Percentiles rank a stretch among this genome's conserved stretches.
Evolutionary conservation across 2,113 vertebrate genomes (phyloP).

Genomic region (Phocoena phocoena): DNA sequence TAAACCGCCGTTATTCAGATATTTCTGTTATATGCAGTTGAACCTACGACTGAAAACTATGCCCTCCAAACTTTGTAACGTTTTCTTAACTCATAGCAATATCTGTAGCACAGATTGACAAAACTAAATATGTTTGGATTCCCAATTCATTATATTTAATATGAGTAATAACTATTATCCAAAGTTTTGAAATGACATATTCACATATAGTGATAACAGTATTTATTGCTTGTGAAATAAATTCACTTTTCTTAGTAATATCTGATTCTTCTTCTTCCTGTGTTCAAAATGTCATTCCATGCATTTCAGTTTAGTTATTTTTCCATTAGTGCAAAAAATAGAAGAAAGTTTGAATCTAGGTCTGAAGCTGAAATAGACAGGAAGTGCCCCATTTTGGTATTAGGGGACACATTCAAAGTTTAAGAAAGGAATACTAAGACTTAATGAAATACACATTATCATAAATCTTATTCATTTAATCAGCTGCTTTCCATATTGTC

Average conservation of each 20-base stretch:
- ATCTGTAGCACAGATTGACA: not conserved
- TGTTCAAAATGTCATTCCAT: not conserved
- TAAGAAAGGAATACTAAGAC: slow-evolving; percentile 63
- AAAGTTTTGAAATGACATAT: not conserved
- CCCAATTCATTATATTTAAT: not conserved
- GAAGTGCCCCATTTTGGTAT: slow-evolving; percentile 80
- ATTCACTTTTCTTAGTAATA: slow-evolving; percentile 15
- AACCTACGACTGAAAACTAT: slow-evolving; percentile 6
- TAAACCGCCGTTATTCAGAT: not conserved
- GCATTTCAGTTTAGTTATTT: slow-evolving; percentile 35
- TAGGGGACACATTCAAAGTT: slow-evolving; percentile 60
- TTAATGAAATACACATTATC: slow-evolving; percentile 81
- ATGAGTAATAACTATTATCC: not conserved
- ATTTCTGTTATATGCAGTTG: not conserved
- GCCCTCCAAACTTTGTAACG: not conserved
- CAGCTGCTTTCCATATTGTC: slow-evolving; percentile 76
- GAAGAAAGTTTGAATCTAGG: slow-evolving; percentile 70
- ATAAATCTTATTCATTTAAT: slow-evolving; percentile 81
- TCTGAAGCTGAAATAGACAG: slow-evolving; percentile 74
- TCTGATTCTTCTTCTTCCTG: slow-evolving; percentile 13
- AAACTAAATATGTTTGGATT: not conserved
- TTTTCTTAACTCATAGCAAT: not conserved
- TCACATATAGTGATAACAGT: not conserved
- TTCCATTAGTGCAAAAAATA: slow-evolving; percentile 65
- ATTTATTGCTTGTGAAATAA: slow-evolving; percentile 2